Base-by-base conservation (phyloP, 2,113 vertebrate genomes). In the Clarias magur region DNA sequence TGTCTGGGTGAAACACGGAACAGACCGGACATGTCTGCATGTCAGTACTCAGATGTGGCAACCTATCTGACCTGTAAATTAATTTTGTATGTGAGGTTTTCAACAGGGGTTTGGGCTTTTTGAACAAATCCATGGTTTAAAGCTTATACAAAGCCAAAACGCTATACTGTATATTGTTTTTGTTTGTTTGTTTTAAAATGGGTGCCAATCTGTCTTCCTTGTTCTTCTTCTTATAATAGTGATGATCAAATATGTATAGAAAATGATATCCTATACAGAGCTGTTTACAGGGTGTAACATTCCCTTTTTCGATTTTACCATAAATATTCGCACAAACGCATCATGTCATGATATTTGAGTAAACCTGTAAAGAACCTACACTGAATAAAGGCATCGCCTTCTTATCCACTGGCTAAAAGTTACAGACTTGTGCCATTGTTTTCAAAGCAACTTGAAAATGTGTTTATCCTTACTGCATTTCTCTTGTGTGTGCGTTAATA, bases 311-410 rank as follows among this genome's bases (percentile, higher is more conserved):
- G 11, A 59, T 80, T 57, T 34, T 59, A 59, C 56, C 19, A 0
- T 62, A 81, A 38, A 62, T 60, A 80, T 38, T 38, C 5, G 1
- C 27, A 81, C 38, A 62, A 81, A 42, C 8, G 23, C 30, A 38
- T 60, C 30, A 21, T 34, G 56, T 80, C 56, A 42, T 42, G 79
- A 34, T 38, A 38, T 60, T 60, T 34, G 56, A 38, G 27, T 34
- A 67, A 83, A 53, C 48, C 25, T 67, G n/a, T 21, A 70, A 72
- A 83, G 42, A n/a, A 34, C 15, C 53, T 23, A 57, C 65, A 57
- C 65, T 15, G 17, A 84, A 70, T 70, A 81, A 84, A 84, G 82
- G 38, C 63, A 16, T n/a, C 30, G 53, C 53, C 48, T 34, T 23
- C 27, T 56, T 68, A 56, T 70, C 21, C 27, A 56, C 17, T 7